A percentile compares a stretch with the other conserved stretches of the same genome.
phyloP scores from a whole-genome alignment of 2,888 invertebrate genomes.

The Drosophila gaucha region DNA sequence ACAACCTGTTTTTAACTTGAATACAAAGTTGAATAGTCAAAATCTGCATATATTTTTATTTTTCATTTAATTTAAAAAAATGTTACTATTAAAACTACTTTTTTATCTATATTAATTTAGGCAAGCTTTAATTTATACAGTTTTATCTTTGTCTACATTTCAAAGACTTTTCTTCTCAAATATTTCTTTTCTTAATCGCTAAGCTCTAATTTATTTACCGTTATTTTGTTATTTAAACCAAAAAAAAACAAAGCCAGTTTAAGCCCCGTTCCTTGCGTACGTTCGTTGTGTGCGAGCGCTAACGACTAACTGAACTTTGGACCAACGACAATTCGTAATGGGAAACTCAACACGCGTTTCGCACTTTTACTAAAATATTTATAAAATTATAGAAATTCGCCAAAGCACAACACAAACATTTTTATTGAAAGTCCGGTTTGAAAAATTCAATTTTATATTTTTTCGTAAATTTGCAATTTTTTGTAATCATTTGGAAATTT shows the following conservation, averaged over 20 bases:
- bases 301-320: conserved; percentile 38
- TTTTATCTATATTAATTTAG: no score
- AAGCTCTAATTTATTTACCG: no score
- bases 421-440: neutral
- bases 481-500: conserved; percentile 26
- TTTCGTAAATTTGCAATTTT: conserved; percentile 6
- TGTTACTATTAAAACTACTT: no score
- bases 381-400: conserved; percentile 1
- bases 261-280: conserved; percentile 20
- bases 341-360: conserved; percentile 41
- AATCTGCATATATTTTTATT: no score
- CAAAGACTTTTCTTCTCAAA: no score
- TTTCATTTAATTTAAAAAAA: no score
- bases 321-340: conserved; percentile 1
- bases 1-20: no score
- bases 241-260: conserved; percentile 14
- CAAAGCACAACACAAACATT: neutral
- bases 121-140: no score
- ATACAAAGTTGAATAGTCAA: no score
- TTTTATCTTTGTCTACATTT: no score
- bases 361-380: conserved; percentile 8
- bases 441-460: conserved; percentile 12
- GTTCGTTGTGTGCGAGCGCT: conserved; percentile 43
- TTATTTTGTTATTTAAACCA: conserved; percentile 1
- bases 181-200: no score